Base-by-base conservation (phyloP, 2,888 invertebrate species). In the Onchidella celtica region DNA sequence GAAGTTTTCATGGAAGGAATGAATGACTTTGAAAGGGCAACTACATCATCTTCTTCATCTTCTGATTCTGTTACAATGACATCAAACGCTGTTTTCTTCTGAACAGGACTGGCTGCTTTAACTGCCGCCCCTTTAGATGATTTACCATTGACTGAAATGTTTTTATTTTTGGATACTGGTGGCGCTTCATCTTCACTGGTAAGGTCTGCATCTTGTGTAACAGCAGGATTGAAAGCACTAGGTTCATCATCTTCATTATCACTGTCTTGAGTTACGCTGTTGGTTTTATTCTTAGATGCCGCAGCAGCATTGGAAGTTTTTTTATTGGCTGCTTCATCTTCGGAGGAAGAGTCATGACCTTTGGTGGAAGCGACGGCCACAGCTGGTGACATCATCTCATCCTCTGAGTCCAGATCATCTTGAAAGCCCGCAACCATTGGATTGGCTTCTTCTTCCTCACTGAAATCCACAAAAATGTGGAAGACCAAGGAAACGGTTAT, bases 331-430 rank as follows among this genome's bases (percentile, higher is more conserved):
- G 66, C 55, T 34, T 74, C 74, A 24, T 75, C 69, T 27, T 81
- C 66, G 34, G 68, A 80, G 14, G 74, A 40, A 2, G 68, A 47
- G 27, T 55, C 27, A 17, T 29, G 57, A 6, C 9, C 9, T 17
- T 47, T 6, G 4, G 55, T 66, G 68, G 34, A 66, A 17, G 34
- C 21, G 14, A 34, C 17, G 17, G n/a, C 24, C 14, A 1, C 27
- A 47, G 55, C 6, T 21, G 47, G 65, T 27, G 29, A 29, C 9
- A 14, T 32, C n/a, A 11, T 75, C 66, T 93, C 92, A 85, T 96
- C 96, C 68, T 95, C 95, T 0, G 96, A 95, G 87, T 96, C 96
- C 66, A 97, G 94, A 91, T 97, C 97, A 91, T 97, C 97, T 93
- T 97, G 96, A 86, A 96, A 96, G 73, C 96, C 96, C 36, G 96